Conservation (phyloP, 2,797 vertebrate species). For the Coreius guichenoti region DNA sequence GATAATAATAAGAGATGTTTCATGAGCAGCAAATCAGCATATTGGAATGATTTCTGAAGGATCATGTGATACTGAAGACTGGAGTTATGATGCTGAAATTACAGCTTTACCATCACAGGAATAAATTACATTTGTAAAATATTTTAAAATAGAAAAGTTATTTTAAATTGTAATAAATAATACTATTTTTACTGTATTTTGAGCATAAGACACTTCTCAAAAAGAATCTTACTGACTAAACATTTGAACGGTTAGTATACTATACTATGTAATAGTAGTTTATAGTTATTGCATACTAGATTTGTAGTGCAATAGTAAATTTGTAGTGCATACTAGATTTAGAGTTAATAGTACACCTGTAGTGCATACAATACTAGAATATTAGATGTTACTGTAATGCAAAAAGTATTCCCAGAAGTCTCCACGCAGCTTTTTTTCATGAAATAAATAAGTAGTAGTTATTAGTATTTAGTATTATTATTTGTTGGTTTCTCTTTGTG, state of each 20-base stretch:
- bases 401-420: not conserved
- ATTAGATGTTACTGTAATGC: not conserved
- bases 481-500: not conserved
- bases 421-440: not conserved
- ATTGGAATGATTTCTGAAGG: too few relatives aligned
- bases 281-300: constrained; percentile 9
- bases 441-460: not conserved
- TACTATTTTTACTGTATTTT: not conserved
- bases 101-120: too few relatives aligned
- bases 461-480: not conserved
- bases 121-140: too few relatives aligned
- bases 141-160: not conserved
- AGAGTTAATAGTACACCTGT: not conserved
- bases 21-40: too few relatives aligned
- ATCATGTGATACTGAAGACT: too few relatives aligned
- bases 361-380: not conserved
- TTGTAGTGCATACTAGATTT: not conserved
- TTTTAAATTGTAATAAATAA: too few relatives aligned
- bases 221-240: not conserved
- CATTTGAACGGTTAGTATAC: not conserved
- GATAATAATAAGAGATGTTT: too few relatives aligned
- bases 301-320: not conserved
- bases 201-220: not conserved
- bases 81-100: too few relatives aligned
- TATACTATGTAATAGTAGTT: not conserved